Base-by-base conservation (phyloP, 2,113 vertebrate species). In the Otus sunia region DNA sequence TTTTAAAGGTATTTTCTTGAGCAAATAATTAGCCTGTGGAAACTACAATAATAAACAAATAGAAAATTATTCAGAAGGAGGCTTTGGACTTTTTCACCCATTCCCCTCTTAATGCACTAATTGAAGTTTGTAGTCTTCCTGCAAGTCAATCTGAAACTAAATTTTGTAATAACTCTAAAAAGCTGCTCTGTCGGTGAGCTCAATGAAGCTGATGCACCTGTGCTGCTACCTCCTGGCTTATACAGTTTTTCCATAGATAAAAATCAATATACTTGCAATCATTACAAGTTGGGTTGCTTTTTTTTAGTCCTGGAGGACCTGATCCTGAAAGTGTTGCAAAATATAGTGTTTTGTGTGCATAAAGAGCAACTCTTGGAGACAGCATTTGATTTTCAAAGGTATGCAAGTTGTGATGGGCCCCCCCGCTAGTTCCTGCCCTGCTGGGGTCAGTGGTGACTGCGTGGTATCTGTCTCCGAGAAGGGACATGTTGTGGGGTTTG, bases 1-100 rank as follows among this genome's bases (percentile, higher is more conserved):
- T 88, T 96, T 95, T 67, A 73, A 92, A 97, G 69, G 77, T 97
- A 26, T 96, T 95, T 97, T 97, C 90, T 97, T 67, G 87, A 97
- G 84, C 63, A 80, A 92, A 86, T 81, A 77, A 93, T 94, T 86
- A 52, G 32, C 45, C 63, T 36, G 34, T 86, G 79, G 63, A 96
- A 92, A 59, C 1, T 52, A 29, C 73, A 81, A 91, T 66, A 89
- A 94, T 92, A 96, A 97, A 95, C 81, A 96, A 91, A 94, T 58
- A 77, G 87, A 84, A 76, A 95, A 77, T 92, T 95, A 91, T 79
- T 63, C 16, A 62, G 67, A 66, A 45, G 69, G 94, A 81, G 69
- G 9, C 18, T 94, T 81, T 81, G 76, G 76, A 15, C 17, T 74
- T 47, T 29, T 52, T 80, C 7, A 12, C 43, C n/a, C 13, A 0